phyloP scores from a whole-genome alignment of 2,888 invertebrate genomes.

The Corythucha ciliata region DNA sequence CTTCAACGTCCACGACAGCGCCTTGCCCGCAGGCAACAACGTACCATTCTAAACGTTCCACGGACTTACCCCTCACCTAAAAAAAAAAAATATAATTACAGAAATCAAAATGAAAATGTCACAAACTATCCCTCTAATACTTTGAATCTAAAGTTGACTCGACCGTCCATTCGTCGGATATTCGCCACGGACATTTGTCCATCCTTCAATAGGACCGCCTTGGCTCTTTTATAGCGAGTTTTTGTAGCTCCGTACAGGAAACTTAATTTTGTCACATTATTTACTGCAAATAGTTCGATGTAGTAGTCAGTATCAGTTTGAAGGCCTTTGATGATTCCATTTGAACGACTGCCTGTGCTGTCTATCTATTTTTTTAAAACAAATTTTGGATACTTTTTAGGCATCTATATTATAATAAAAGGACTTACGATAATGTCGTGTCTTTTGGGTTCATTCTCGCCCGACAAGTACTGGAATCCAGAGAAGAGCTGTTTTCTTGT shows the following conservation, averaged over 20 bases:
- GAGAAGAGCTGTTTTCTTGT: constrained; percentile 14
- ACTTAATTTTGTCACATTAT: constrained; percentile 45
- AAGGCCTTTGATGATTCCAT: constrained; percentile 40
- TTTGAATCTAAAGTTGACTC: constrained; percentile 49
- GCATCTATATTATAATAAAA: neutral
- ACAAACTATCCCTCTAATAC: constrained; percentile 38
- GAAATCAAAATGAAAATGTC: neutral
- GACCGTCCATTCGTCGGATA: constrained; percentile 46
- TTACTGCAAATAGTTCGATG: constrained; percentile 48
- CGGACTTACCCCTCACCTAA: constrained; percentile 37
- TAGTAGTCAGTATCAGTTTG: constrained; percentile 44
- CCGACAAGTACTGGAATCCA: too few relatives aligned
- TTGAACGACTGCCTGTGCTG: constrained; percentile 18
- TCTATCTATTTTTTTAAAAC: constrained; percentile 21
- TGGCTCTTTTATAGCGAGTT: constrained; percentile 39
- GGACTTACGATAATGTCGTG: neutral
- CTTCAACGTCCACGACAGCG: constrained; percentile 43
- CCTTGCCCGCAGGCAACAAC: constrained; percentile 50
- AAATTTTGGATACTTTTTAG: constrained; percentile 1
- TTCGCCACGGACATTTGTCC: constrained; percentile 45
- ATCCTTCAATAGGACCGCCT: constrained; percentile 43
- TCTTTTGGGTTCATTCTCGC: too few relatives aligned
- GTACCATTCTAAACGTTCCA: constrained; percentile 41
- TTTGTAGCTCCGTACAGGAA: constrained; percentile 44
- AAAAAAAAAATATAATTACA: constrained; percentile 24